Evolutionary conservation across 2,113 vertebrate species (phyloP), one percentile per base, ranked within the genome.

Genomic region (Gallinago media): DNA sequence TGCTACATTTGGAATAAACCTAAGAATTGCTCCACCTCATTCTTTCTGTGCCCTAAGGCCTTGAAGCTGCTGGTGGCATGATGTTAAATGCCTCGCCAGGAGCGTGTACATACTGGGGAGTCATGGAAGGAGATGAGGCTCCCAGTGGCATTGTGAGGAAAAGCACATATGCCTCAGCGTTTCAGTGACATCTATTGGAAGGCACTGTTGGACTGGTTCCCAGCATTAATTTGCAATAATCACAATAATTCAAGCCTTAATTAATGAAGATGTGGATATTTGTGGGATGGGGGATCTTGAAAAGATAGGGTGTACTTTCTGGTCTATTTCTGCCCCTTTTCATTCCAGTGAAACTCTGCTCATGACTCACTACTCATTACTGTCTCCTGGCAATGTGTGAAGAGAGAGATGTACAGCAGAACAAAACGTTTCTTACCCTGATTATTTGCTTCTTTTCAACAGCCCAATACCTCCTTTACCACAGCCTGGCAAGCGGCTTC

Each of bases 331-430:
- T 77, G 63, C 58, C 44, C 54, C 32, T 85, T 93, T 93, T 92
- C 67, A 70, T 83, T 85, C 25, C 38, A 77, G 47, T 47, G 84
- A 85, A 85, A 74, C 31, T 68, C 78, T 66, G 2, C 31, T 73
- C 32, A 66, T 94, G 94, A 94, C 86, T 95, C 96, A 94, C 22
- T 52, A 83, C 76, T 97, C 59, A 63, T 95, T 94, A 88, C 34
- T 10, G 8, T 91, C 47, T 82, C 67, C 65, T 88, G 55, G 88
- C 67, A 85, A 58, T 74, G 31, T 56, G 62, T 42, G 44, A 88
- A 91, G 68, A 82, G 55, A 83, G 47, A 89, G 59, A 94, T 89
- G 56, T 75, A 71, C 76, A 86, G 55, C 72, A 81, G 94, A 89
- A 91, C 76, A 86, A 63, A 83, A 84, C 0, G 11, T 91, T 94